Evolutionary conservation across 2,888 invertebrate genomes (phyloP).

Genomic region (Ormyrus labotus): DNA sequence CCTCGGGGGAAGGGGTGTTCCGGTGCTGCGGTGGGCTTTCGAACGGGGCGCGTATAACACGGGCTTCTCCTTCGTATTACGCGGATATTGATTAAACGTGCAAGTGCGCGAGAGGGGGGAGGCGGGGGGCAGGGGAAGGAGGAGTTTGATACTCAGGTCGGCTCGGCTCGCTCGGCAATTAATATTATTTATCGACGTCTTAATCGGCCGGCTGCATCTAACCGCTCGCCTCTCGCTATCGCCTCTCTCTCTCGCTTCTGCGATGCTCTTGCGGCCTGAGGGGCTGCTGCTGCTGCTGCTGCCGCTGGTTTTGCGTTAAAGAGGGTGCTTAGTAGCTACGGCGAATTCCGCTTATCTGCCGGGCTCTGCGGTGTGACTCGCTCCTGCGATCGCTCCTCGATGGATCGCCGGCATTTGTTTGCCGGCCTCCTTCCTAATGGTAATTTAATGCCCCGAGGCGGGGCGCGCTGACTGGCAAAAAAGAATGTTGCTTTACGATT

Average conservation of each 20-base stretch:
- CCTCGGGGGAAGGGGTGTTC: no score
- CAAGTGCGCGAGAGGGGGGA: conserved; percentile 60
- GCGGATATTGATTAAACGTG: conserved; percentile 73
- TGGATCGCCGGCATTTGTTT: no score
- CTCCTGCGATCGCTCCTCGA: neutral
- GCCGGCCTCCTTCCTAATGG: no score
- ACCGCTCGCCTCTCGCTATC: neutral
- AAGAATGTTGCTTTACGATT: no score
- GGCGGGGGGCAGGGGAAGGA: conserved; percentile 4
- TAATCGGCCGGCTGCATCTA: conserved; percentile 66
- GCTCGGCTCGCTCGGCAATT: conserved; percentile 68
- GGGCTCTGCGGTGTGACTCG: neutral
- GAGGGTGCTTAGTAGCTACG: conserved; percentile 34
- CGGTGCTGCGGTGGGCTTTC: no score
- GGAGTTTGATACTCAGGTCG: neutral
- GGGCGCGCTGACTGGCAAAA: no score
- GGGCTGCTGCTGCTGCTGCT: neutral
- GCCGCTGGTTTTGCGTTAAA: conserved; percentile 40
- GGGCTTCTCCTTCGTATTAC: conserved; percentile 64
- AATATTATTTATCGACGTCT: conserved; percentile 76
- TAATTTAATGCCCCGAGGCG: no score
- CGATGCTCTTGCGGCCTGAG: conserved; percentile 35
- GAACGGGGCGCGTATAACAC: conserved; percentile 3
- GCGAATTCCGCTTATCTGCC: conserved; percentile 27
- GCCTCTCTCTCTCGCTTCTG: neutral